These are phyloP conservation scores for Bovichtus variegatus DNA, from an alignment of 2,797 vertebrate genomes.

Conservation along the genomic window DNA sequence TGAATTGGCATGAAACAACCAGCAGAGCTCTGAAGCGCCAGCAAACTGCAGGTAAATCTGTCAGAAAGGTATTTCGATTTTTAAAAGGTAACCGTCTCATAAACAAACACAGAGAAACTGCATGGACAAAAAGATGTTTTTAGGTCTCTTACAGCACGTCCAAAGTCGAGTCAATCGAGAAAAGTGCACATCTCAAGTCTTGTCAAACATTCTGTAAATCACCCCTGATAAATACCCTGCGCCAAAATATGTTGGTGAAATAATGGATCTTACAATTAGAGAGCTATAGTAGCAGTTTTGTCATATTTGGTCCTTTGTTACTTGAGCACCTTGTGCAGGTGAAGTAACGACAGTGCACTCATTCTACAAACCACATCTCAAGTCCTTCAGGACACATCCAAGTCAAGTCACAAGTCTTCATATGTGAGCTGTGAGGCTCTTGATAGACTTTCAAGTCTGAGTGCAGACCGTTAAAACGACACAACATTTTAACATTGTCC, in stretches of 20 bases:
- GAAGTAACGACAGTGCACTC: not conserved
- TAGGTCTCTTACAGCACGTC: not conserved
- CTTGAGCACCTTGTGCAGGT: not conserved
- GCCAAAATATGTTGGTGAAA: not conserved
- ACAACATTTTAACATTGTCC: not conserved
- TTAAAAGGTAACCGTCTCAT: not conserved
- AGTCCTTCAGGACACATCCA: not conserved
- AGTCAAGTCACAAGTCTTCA: not conserved
- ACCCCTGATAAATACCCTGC: not conserved
- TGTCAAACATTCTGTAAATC: not conserved
- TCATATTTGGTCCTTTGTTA: not conserved
- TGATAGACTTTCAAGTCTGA: not conserved
- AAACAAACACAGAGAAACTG: not conserved
- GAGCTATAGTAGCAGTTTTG: not conserved
- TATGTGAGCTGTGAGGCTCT: not conserved
- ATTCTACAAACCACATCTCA: not conserved
- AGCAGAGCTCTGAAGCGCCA: conserved; percentile 1
- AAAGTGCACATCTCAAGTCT: not conserved
- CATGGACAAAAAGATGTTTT: not conserved
- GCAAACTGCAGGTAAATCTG: not conserved
- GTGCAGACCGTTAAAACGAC: not conserved
- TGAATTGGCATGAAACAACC: conserved; percentile 5
- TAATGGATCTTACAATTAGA: not conserved
- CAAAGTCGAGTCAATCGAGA: not conserved
- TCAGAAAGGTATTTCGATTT: not conserved